Base-by-base conservation (phyloP, 1,140 invertebrate genomes). In the Heliconius eleuchia region DNA sequence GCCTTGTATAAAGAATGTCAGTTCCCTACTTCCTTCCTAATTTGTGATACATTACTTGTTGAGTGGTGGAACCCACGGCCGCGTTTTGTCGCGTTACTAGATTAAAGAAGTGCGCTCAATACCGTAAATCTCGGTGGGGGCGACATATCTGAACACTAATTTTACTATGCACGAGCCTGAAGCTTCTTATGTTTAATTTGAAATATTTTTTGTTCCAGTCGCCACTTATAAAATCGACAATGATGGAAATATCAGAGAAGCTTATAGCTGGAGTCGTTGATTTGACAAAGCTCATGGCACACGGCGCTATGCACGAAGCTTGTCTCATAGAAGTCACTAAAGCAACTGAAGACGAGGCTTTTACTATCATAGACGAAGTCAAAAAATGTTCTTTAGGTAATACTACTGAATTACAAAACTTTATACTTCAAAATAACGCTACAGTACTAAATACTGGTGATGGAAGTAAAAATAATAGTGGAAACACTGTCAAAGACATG, bases 291-390 rank as follows among this genome's bases (percentile, higher is more conserved):
- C 78, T 89, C 2, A 90, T 94, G 88, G 91, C 91, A 1, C 92
- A 93, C 39, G 91, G 92, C 0, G 91, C 92, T 0, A 93, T 93
- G 91, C 92, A 92, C 42, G 91, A 94, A 84, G 92, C 91, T 2
- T 94, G 92, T 70, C 90, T 94, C 18, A 92, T 94, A 71, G 92
- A 94, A 87, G 92, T 92, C 2, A 86, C 92, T 19, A 92, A 86
- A 76, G 83, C 86, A 8, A 84, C 88, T 18, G 90, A 94, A 85
- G 89, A 92, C 5, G 91, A 92, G 80, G 91, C 90, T 1, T 80
- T 89, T 13, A 72, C 82, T 39, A 71, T 94, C 9, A 57, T 94
- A 0, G 82, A 82, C 37, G 75, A 87, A 42, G 83, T 93, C 0
- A 86, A 80, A 78, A 81, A 83, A 11, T 94, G 92, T 46, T 88